These are phyloP conservation scores for Anoplius nigerrimus DNA, from an alignment of 2,888 invertebrate genomes.

Conservation along the genomic window DNA sequence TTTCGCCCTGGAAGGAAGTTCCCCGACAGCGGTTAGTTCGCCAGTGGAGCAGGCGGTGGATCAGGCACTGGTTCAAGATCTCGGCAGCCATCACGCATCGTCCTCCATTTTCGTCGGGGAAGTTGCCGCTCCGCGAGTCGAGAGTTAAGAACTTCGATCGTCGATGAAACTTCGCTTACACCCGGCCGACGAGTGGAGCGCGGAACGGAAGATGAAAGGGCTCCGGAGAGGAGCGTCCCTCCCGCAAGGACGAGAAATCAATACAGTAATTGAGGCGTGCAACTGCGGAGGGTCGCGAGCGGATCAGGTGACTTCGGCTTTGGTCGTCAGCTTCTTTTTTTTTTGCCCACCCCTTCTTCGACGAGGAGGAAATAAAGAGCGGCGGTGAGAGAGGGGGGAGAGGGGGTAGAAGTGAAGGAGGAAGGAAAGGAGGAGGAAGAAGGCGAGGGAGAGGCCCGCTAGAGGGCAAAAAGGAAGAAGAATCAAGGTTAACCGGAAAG, in stretches of 20 bases:
- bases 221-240: neutral
- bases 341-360: too few relatives aligned
- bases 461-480: conserved; percentile 10
- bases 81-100: too few relatives aligned
- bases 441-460: conserved; percentile 3
- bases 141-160: too few relatives aligned
- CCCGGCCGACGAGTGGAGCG: too few relatives aligned
- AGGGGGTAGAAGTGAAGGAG: conserved; percentile 26
- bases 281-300: neutral
- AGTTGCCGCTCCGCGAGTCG: too few relatives aligned
- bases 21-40: too few relatives aligned
- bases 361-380: conserved; percentile 6
- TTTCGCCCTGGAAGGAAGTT: too few relatives aligned
- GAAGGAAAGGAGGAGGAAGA: conserved; percentile 34
- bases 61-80: too few relatives aligned
- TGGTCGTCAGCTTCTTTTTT: conserved; percentile 11
- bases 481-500: conserved; percentile 53
- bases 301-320: conserved; percentile 28
- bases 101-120: too few relatives aligned
- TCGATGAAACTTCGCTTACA: too few relatives aligned
- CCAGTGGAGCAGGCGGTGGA: too few relatives aligned
- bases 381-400: conserved; percentile 17
- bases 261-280: conserved; percentile 16
- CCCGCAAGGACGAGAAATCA: conserved; percentile 20
- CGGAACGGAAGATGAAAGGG: neutral